Conservation (phyloP, 2,113 vertebrate genomes). For the Todiramphus chloris region DNA sequence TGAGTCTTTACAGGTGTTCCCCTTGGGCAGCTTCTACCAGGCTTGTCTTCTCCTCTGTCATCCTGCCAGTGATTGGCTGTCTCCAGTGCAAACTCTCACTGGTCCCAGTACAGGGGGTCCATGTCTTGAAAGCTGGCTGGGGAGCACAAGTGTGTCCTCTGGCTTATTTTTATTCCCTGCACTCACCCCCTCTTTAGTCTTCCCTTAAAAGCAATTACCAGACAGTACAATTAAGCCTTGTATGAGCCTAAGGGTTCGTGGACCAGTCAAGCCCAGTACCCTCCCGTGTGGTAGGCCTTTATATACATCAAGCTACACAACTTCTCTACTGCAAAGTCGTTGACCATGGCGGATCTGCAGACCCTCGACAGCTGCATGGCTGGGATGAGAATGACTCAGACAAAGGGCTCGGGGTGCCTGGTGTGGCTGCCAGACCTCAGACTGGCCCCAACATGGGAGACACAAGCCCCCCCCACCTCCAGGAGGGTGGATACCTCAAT, state of each 20-base stretch:
- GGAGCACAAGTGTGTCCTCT: neutral
- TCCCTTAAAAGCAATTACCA: neutral
- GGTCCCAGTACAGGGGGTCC: neutral
- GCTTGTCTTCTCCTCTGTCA: neutral
- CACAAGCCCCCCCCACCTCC: rapidly evolving
- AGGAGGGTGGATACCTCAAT: neutral
- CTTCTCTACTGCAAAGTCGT: neutral
- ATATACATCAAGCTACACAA: neutral
- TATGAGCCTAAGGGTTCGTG: neutral
- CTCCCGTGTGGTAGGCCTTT: neutral
- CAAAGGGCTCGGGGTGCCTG: neutral
- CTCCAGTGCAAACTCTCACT: neutral
- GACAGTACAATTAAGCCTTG: neutral
- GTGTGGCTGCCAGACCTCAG: neutral
- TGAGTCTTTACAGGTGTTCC: neutral
- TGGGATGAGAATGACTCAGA: neutral
- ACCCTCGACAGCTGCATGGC: rapidly evolving
- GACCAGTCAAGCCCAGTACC: neutral
- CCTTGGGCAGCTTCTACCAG: neutral
- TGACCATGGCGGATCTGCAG: neutral
- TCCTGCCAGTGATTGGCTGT: neutral
- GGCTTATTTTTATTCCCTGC: neutral
- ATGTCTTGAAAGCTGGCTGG: neutral
- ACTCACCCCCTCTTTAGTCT: neutral
- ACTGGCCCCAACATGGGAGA: neutral